Conservation (phyloP, 2,113 vertebrate species). For the Phrynosoma platyrhinos region DNA sequence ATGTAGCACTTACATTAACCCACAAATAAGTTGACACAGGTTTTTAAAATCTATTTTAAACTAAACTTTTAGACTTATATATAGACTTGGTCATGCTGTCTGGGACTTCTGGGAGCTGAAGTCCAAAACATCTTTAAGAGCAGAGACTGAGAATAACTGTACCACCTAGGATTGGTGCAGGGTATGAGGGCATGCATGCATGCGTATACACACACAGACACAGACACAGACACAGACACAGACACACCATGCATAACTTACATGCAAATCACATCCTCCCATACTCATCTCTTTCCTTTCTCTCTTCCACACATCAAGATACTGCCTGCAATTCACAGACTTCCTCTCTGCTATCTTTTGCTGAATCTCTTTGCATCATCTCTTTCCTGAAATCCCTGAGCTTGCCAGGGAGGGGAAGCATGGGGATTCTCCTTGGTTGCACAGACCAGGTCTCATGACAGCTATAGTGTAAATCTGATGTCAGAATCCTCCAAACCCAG, state of each 20-base stretch:
- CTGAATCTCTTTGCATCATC: neutral
- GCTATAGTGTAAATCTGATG: neutral
- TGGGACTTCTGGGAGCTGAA: too few relatives aligned
- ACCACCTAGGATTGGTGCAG: too few relatives aligned
- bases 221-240: neutral
- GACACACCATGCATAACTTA: neutral
- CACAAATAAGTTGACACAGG: too few relatives aligned
- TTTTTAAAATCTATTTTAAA: too few relatives aligned
- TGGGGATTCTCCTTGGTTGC: neutral
- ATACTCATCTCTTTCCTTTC: neutral
- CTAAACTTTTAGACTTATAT: too few relatives aligned
- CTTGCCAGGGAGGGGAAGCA: neutral
- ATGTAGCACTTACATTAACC: too few relatives aligned
- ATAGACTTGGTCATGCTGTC: too few relatives aligned
- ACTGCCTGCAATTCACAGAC: neutral
- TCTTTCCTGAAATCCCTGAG: neutral
- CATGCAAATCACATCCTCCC: neutral
- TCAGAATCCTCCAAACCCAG: neutral
- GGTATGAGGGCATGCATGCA: too few relatives aligned
- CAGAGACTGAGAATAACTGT: too few relatives aligned
- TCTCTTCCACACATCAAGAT: neutral
- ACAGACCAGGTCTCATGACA: neutral
- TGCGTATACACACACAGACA: too few relatives aligned
- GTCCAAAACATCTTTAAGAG: too few relatives aligned
- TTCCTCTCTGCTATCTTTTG: neutral